phyloP scores from a whole-genome alignment of 2,888 invertebrate genomes.

The Chrysolina oricalcia region DNA sequence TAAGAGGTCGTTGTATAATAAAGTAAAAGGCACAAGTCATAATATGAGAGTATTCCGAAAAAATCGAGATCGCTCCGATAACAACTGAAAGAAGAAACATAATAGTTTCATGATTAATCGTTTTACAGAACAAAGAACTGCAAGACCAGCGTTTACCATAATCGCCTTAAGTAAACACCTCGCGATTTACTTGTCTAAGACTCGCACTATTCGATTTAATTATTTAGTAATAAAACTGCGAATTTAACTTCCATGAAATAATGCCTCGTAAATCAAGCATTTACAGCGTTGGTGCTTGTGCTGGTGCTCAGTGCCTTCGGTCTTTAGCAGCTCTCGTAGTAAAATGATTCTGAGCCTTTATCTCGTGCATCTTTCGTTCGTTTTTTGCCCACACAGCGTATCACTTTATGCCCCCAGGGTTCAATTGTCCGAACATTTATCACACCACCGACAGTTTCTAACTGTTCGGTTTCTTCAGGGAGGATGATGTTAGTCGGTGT shows the following conservation, averaged over 20 bases:
- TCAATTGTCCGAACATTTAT: not conserved
- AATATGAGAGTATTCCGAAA: not conserved
- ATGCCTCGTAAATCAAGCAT: slow-evolving; percentile 35
- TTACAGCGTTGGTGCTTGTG: slow-evolving; percentile 24
- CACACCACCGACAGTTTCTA: not conserved
- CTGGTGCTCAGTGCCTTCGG: slow-evolving; percentile 16
- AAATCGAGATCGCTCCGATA: not conserved
- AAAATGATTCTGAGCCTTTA: slow-evolving; percentile 16
- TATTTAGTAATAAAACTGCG: slow-evolving; percentile 35
- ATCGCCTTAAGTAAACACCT: slow-evolving; percentile 34
- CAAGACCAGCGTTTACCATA: slow-evolving; percentile 4
- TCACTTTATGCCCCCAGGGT: not conserved
- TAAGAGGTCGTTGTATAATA: too few relatives aligned
- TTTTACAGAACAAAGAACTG: not conserved
- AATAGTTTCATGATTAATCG: slow-evolving; percentile 16
- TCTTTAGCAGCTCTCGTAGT: slow-evolving; percentile 1
- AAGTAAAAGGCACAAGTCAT: not conserved
- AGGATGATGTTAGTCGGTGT: not conserved
- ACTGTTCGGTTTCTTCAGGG: not conserved
- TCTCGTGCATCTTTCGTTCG: slow-evolving; percentile 9
- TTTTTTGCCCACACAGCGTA: slow-evolving; percentile 9
- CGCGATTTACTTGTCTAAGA: slow-evolving; percentile 27
- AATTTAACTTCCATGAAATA: slow-evolving; percentile 33
- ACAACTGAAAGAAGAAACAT: not conserved
- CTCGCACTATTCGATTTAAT: slow-evolving; percentile 34